Base-by-base conservation (phyloP, 2,888 invertebrate species). In the Octonoba sinensis region DNA sequence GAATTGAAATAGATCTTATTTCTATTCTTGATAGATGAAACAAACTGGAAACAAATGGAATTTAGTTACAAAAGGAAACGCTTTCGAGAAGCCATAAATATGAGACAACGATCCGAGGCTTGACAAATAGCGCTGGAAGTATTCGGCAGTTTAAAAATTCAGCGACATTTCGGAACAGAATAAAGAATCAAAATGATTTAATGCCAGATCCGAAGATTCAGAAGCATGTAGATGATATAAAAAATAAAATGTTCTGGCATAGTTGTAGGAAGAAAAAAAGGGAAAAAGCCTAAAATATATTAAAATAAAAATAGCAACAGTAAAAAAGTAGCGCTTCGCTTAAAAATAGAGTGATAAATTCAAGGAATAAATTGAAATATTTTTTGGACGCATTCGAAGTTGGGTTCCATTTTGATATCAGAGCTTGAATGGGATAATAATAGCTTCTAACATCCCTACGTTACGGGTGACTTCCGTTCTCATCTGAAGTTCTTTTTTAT, bases 331-430 rank as follows among this genome's bases (percentile, higher is more conserved):
- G n/a, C 27, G 71, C 27, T 22, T 44, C 64, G 59, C 36, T 64
- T 72, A 64, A 59, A 65, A 74, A 49, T 57, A 24, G 66, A 75
- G 74, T 75, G 74, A 75, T 75, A 75, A 75, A 66, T 47, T 60
- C 44, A 49, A 16, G 51, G 65, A 75, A 75, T 75, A 75, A 75
- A 75, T 75, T 75, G 74, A 75, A 56, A 67, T 67, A 75, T 75
- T 75, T 75, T 75, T 67, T 51, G 74, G 67, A 75, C 66, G 66
- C 59, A 67, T 75, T 75, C 74, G 74, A 57, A 75, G 74, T 36
- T 59, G 66, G 66, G 74, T 75, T 75, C 74, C 66, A 75, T 75
- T 75, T 75, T 75, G 74, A 75, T 66, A 66, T 75, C 66, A 46
- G 36, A 36, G 65, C 59, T 67, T 49, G 74, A 75, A 75, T 75